Base-by-base conservation (phyloP, 2,888 invertebrate species). In the Falcaria lacertinaria region DNA sequence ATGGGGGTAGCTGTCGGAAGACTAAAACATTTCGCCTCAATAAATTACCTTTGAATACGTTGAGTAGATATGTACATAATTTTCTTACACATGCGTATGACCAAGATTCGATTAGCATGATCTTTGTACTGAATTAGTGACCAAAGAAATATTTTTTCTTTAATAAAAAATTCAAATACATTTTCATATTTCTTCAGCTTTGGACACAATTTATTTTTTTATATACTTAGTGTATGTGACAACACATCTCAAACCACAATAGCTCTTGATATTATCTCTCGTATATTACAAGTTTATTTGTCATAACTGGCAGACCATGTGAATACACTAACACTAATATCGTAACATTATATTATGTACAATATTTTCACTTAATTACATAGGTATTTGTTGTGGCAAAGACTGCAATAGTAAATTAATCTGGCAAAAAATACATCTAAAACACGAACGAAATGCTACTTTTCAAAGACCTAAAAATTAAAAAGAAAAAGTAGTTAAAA, bases 381-480 rank as follows among this genome's bases (percentile, higher is more conserved):
- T 11, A 28, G 8, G 54, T 65, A 61, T 61, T 64, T 52, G 53
- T 64, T 68, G 80, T 80, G 79, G 80, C 79, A 78, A 80, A 78
- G 70, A 77, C 64, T 64, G 69, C 66, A 69, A 60, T 54, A 60
- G 56, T 70, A 65, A 62, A 65, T 56, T 52, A 66, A 66, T 60
- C 68, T 69, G 73, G 68, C 71, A 70, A 73, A 69, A 67, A 61
- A 60, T 66, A 65, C 64, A 60, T 52, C 54, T 61, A 56, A 49
- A 64, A 66, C 64, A 49, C 58, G 55, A 60, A 62, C 61, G 53
- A 69, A 72, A 72, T 73, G 74, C 70, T 75, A 76, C 56, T 65
- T 70, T 72, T 69, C 68, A 71, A 69, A 69, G 62, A 72, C 67
- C 68, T 72, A 72, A 61, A 66, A 50, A 59, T 64, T 57, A 60